Conservation (phyloP, 2,797 vertebrate genomes). For the Rhincodon typus region DNA sequence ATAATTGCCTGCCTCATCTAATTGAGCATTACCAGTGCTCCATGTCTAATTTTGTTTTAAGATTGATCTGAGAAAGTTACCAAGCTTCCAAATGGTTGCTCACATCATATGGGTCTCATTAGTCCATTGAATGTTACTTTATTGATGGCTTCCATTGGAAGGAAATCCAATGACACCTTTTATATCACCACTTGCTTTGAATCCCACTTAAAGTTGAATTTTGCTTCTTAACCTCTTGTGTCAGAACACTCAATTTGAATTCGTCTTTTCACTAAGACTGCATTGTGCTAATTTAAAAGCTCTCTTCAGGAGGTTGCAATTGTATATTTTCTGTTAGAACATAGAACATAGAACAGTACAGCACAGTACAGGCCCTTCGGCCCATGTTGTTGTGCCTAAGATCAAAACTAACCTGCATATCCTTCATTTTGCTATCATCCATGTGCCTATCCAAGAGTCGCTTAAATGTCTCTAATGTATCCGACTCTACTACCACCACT, state of each 20-base stretch:
- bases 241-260: neutral
- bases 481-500: too few relatives aligned
- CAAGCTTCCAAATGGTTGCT: neutral
- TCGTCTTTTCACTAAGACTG: neutral
- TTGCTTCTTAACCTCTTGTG: neutral
- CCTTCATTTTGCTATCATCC: too few relatives aligned
- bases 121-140: neutral
- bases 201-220: neutral
- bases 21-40: neutral
- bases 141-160: neutral
- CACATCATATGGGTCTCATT: neutral
- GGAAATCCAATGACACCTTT: neutral
- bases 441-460: too few relatives aligned
- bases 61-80: neutral
- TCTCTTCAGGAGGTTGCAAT: neutral
- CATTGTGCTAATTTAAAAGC: neutral
- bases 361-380: too few relatives aligned
- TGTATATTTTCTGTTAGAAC: neutral
- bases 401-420: too few relatives aligned
- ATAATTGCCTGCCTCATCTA: neutral
- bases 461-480: too few relatives aligned
- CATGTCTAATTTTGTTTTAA: neutral
- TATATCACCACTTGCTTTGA: neutral
- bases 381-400: too few relatives aligned
- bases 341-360: too few relatives aligned